phyloP scores from a whole-genome alignment of 2,797 vertebrate genomes.

The Sebastes minor region DNA sequence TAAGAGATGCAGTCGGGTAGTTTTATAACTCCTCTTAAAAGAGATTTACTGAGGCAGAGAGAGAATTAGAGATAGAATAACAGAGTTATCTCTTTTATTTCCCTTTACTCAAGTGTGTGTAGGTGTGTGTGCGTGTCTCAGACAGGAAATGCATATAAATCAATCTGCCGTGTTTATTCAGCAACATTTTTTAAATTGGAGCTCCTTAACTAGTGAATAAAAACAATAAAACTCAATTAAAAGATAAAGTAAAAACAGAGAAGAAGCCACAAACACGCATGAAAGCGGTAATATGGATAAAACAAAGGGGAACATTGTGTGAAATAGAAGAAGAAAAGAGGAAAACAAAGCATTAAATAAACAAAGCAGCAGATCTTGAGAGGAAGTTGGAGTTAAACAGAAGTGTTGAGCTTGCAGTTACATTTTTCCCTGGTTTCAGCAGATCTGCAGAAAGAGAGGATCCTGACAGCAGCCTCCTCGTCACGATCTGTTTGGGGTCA shows the following conservation, averaged over 20 bases:
- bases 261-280: background rate
- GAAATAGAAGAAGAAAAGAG: background rate
- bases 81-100: constrained; percentile 27
- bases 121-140: background rate
- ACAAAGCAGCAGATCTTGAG: background rate
- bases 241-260: background rate
- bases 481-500: background rate
- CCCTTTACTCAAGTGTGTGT: background rate
- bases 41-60: constrained; percentile 38
- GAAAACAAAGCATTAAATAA: constrained; percentile 13
- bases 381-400: background rate
- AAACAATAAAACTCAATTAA: background rate
- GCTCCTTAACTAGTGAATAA: background rate
- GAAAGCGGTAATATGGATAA: background rate
- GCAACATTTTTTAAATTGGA: background rate
- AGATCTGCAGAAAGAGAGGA: background rate
- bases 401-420: constrained; percentile 18
- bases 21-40: constrained; percentile 52
- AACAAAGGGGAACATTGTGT: background rate
- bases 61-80: constrained; percentile 24
- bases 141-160: background rate
- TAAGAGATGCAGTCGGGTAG: constrained; percentile 27
- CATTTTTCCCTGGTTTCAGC: constrained; percentile 16
- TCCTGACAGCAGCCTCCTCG: background rate
- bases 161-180: constrained; percentile 4